Evolutionary conservation across 2,888 invertebrate species (phyloP).

Genomic region (Tromatobia lineatoria): DNA sequence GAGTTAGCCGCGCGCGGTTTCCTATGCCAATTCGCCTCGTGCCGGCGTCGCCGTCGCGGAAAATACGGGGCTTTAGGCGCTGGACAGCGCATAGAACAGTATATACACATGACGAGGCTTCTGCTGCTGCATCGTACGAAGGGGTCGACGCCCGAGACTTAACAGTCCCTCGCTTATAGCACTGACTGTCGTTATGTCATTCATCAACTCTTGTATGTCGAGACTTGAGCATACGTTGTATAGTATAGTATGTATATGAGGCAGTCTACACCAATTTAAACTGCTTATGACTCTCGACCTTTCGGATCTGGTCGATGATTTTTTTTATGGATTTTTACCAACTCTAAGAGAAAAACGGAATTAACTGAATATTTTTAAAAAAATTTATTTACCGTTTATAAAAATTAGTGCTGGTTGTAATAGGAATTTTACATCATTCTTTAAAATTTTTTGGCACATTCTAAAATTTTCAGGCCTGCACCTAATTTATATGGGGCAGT

Average conservation of each 20-base stretch:
- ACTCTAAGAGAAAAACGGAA: too few relatives aligned
- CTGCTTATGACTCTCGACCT: too few relatives aligned
- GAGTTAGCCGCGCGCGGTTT: neutral
- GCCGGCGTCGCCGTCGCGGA: conserved; percentile 3
- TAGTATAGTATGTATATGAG: neutral
- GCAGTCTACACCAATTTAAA: neutral
- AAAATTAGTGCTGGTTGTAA: too few relatives aligned
- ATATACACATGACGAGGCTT: neutral
- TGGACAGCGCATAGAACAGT: conserved; percentile 26
- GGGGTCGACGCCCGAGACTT: conserved; percentile 82
- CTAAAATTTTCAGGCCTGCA: too few relatives aligned
- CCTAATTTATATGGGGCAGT: too few relatives aligned
- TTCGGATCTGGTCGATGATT: too few relatives aligned
- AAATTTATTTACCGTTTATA: too few relatives aligned
- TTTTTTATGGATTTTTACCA: too few relatives aligned
- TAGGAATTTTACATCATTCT: too few relatives aligned
- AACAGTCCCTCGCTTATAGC: conserved; percentile 66
- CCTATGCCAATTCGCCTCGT: conserved; percentile 20
- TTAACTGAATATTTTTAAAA: too few relatives aligned
- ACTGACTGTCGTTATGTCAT: conserved; percentile 82
- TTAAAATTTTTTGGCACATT: too few relatives aligned
- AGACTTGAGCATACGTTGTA: conserved; percentile 1
- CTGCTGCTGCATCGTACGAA: conserved; percentile 61
- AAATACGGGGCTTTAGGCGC: conserved; percentile 26
- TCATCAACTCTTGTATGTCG: conserved; percentile 76